These are phyloP conservation scores for Misgurnus anguillicaudatus DNA, from an alignment of 2,113 vertebrate species.

Conservation along the genomic window DNA sequence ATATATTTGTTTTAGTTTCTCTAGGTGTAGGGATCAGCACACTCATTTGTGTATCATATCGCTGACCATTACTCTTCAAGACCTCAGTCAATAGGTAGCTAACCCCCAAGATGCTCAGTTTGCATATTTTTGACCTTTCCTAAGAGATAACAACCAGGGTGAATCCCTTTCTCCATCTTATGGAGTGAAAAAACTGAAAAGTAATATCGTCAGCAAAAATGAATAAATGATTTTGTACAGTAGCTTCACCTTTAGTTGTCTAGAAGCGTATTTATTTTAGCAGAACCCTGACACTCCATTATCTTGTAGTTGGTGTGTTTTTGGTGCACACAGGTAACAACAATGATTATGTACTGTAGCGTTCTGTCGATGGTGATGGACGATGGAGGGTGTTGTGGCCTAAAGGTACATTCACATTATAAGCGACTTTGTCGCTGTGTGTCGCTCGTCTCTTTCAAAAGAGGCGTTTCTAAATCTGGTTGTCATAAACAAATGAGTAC, in stretches of 20 bases:
- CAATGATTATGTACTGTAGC: background rate
- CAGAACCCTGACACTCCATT: background rate
- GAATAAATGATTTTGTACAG: background rate
- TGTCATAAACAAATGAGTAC: too few relatives aligned
- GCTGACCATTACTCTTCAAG: slow-evolving; percentile 14
- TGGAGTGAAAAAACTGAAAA: slow-evolving; percentile 37
- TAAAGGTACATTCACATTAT: too few relatives aligned
- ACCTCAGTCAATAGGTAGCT: slow-evolving; percentile 18
- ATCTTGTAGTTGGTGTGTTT: background rate
- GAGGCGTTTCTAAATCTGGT: too few relatives aligned
- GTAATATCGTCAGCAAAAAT: slow-evolving; percentile 27
- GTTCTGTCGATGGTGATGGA: background rate
- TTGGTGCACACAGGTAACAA: background rate
- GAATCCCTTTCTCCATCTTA: slow-evolving; percentile 42
- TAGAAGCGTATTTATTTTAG: background rate
- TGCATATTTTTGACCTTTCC: slow-evolving; percentile 41
- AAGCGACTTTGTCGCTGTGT: too few relatives aligned
- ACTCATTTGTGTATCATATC: background rate
- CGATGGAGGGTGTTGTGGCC: background rate
- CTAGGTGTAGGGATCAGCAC: background rate
- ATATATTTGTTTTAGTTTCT: background rate
- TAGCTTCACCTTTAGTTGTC: background rate
- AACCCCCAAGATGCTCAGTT: background rate
- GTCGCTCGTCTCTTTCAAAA: too few relatives aligned
- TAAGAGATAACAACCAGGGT: slow-evolving; percentile 40